Evolutionary conservation across 2,113 vertebrate species (phyloP).

Genomic region (Pachycephala philippinensis): DNA sequence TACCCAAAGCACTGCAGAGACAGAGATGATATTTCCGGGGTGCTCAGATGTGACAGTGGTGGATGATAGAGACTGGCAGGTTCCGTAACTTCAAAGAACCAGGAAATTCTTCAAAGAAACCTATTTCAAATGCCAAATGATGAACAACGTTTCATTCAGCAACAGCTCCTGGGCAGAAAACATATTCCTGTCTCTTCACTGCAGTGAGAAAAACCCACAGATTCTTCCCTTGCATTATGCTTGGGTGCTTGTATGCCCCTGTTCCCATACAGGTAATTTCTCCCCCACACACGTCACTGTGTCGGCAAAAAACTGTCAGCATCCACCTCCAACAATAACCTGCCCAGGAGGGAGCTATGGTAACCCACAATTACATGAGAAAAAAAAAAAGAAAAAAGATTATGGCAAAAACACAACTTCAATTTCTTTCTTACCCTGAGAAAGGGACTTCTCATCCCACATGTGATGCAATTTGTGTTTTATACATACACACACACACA

Average conservation of each 20-base stretch:
- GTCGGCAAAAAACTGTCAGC: background rate
- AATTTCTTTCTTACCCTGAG: background rate
- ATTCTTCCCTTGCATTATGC: background rate
- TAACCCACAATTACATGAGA: background rate
- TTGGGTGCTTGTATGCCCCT: background rate
- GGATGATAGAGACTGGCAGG: background rate
- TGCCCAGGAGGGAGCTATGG: background rate
- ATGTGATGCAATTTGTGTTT: background rate
- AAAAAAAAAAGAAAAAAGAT: background rate
- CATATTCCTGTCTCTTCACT: background rate
- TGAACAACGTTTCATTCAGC: background rate
- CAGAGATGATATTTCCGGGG: background rate
- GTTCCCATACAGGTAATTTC: background rate
- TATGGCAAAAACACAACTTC: background rate
- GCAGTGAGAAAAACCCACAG: background rate
- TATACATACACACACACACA: background rate
- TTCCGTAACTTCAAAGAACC: background rate
- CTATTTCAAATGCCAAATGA: background rate
- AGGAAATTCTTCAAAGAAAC: background rate
- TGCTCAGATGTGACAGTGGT: background rate
- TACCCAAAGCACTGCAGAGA: background rate
- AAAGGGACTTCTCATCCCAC: background rate
- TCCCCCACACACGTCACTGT: rapidly evolving
- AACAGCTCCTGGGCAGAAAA: background rate
- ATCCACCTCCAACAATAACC: background rate